Evolutionary conservation across 2,797 vertebrate species (phyloP), one percentile per base, ranked within the genome.

Genomic region (Chaetodon trifasciatus): DNA sequence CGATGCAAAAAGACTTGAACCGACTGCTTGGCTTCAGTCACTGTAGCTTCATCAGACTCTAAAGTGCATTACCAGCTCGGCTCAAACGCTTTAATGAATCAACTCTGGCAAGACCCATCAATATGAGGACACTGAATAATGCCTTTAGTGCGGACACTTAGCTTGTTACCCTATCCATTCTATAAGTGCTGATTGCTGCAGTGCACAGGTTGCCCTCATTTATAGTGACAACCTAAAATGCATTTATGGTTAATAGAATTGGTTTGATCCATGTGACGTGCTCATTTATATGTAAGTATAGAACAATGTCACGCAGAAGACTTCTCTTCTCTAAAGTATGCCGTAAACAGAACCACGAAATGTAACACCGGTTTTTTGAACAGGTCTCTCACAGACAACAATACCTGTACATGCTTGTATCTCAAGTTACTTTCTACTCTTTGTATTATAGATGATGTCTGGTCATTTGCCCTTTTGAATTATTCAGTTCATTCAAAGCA

Each of bases 91-190:
- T 90, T 94, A 94, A 95, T 95, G 93, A 95, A 95, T 95, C 92
- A 94, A 88, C 83, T 85, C 80, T 92, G 92, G 89, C 92, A 92
- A 82, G 64, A 87, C 47, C 76, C 88, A 89, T 95, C 93, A 92
- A 92, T 94, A 93, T 85, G 75, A 87, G 88, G 92, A 91, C 91
- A 85, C 88, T 93, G 94, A 95, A 90, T 93, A 92, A 94, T 94
- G 89, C 82, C 85, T 83, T 83, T 66, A 84, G 90, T 74, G 84
- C 90, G 89, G 86, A 90, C 93, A 89, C 88, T 92, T 74, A 39
- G 81, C 92, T 90, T 82, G 90, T 91, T 91, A 88, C 81, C 78
- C 84, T 87, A 82, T 88, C 84, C 92, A 64, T 88, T 86, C 75
- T 76, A 56, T 76, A 84, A 93, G 86, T 92, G 93, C 90, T 93